Percentiles rank a stretch among this genome's conserved stretches.
phyloP scores from a whole-genome alignment of 2,888 invertebrate genomes.

The Ectemnius lituratus region DNA sequence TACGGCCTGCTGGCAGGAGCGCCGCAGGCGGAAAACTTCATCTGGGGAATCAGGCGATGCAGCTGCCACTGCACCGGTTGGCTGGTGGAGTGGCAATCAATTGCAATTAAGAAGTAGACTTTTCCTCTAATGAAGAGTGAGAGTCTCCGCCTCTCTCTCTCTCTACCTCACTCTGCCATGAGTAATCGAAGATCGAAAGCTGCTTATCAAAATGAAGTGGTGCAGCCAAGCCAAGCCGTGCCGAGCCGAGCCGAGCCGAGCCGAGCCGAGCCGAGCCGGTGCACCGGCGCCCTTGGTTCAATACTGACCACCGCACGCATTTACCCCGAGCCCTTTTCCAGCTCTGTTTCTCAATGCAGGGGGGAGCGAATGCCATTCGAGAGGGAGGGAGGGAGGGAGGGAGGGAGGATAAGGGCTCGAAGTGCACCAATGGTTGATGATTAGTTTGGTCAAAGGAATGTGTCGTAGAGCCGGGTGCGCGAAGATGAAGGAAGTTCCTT shows the following conservation, averaged over 20 bases:
- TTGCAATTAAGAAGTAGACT: slow-evolving; percentile 56
- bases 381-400: too few species aligned
- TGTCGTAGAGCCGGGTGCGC: background rate
- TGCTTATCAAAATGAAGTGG: background rate
- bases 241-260: too few species aligned
- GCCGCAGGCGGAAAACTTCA: slow-evolving; percentile 44
- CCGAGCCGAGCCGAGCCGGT: too few species aligned
- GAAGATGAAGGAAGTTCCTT: background rate
- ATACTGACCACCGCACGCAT: too few species aligned
- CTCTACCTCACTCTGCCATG: too few species aligned
- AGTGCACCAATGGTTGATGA: background rate
- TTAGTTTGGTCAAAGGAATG: background rate
- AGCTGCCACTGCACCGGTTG: slow-evolving; percentile 5
- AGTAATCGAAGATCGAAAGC: background rate
- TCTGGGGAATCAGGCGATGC: slow-evolving; percentile 59
- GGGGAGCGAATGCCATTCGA: too few species aligned
- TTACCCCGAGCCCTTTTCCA: too few species aligned
- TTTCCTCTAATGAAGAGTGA: slow-evolving; percentile 51
- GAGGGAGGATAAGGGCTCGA: too few species aligned
- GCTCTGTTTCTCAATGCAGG: too few species aligned
- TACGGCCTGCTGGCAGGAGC: slow-evolving; percentile 11
- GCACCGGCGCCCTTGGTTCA: too few species aligned
- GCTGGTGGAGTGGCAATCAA: slow-evolving; percentile 14
- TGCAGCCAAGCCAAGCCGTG: background rate
- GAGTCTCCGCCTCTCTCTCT: background rate